phyloP scores from a whole-genome alignment of 2,888 invertebrate species.

The Microdon myrmicae region DNA sequence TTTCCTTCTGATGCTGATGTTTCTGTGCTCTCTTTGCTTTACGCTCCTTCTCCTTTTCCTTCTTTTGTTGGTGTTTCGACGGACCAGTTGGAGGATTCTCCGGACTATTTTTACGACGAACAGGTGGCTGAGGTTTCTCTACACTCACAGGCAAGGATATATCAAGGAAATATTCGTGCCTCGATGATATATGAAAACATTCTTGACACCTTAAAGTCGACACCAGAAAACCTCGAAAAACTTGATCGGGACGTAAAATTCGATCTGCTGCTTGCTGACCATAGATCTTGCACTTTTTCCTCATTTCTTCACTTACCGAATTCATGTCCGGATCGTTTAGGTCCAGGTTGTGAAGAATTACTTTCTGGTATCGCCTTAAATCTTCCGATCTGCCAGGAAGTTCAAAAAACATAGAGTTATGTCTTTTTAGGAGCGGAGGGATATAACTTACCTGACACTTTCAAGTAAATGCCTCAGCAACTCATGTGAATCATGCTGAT shows the following conservation, averaged over 20 bases:
- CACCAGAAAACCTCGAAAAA: conserved; percentile 93
- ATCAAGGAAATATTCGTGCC: conserved; percentile 93
- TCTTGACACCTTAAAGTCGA: conserved; percentile 90
- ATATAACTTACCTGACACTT: conserved; percentile 77
- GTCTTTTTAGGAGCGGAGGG: too few species aligned
- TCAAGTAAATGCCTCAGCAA: conserved; percentile 89
- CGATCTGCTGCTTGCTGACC: conserved; percentile 83
- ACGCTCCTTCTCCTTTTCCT: conserved; percentile 70
- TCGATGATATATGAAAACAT: conserved; percentile 86
- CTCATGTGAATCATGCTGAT: conserved; percentile 98
- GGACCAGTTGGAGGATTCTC: conserved; percentile 60
- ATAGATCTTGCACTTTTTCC: conserved; percentile 83
- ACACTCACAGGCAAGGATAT: conserved; percentile 89
- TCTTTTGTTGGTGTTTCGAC: conserved; percentile 72
- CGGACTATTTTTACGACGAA: conserved; percentile 68
- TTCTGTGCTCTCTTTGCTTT: conserved; percentile 66
- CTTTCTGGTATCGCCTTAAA: conserved; percentile 81
- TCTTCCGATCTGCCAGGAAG: conserved; percentile 71
- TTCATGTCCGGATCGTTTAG: conserved; percentile 79
- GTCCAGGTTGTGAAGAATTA: conserved; percentile 82
- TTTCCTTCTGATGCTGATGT: conserved; percentile 58
- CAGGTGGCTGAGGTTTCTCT: conserved; percentile 78
- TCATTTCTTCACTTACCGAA: conserved; percentile 80
- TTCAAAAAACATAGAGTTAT: too few species aligned
- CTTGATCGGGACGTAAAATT: conserved; percentile 84